Base-by-base conservation (phyloP, 2,797 vertebrate genomes). In the Sebastes ruberrimus region DNA sequence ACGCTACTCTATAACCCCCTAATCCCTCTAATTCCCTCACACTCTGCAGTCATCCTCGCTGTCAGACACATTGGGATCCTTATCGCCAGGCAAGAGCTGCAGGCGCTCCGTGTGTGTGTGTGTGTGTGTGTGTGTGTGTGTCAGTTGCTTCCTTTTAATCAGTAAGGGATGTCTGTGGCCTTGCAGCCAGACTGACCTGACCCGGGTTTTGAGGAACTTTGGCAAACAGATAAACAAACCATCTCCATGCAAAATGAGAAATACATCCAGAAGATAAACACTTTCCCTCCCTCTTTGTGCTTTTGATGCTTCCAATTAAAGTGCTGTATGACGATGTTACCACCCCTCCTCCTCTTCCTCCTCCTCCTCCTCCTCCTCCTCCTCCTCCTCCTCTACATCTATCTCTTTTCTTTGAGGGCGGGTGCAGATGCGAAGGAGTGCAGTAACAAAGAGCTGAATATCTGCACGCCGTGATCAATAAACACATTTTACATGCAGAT, bases 1-100 rank as follows among this genome's bases (percentile, higher is more conserved):
- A 93, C 93, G 84, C 94, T 94, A 94, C 95, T 96, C 94, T 94
- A 95, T 96, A 95, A 95, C 93, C 93, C 93, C 92, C 81, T 96
- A 96, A 96, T 96, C 95, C 95, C 92, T 91, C 91, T 95, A 96
- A 96, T 96, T 96, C 95, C 95, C 95, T 93, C 90, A 91, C 93
- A 96, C 93, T 95, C 95, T 85, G 92, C 93, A 92, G 94, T 94
- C 94, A 91, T 92, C 88, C 90, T 91, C 72, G 67, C 94, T 95
- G 94, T 95, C 95, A 94, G 93, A 95, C 92, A 95, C 92, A 93
- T 92, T 91, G 89, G 92, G 93, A 95, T 95, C 92, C 93, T 94
- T 93, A 95, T 95, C 94, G 35, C 88, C 85, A 90, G 89, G 92
- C 85, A 76, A 83, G 82, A 84, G 85, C 88, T 89, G 90, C 85